Evolutionary conservation across 2,797 vertebrate species (phyloP).

Genomic region (Graptemys geographica): DNA sequence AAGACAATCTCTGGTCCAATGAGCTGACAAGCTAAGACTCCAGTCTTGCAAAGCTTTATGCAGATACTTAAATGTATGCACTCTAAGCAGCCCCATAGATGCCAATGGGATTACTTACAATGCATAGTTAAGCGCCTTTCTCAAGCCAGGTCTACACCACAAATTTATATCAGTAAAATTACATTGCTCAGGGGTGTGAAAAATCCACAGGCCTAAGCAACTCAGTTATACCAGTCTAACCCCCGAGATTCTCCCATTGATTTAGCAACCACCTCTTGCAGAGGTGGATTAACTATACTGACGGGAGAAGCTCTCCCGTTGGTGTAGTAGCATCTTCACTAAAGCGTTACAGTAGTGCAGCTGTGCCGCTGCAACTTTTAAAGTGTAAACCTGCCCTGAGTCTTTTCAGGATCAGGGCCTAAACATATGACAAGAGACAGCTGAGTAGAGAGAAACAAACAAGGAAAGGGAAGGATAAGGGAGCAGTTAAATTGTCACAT

Average conservation of each 20-base stretch:
- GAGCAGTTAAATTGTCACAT: neutral
- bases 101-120: neutral
- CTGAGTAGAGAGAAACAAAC: neutral
- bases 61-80: fast-evolving
- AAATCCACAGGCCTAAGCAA: neutral
- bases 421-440: neutral
- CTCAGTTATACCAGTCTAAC: too few relatives aligned
- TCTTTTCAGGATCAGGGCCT: neutral
- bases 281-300: neutral
- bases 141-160: neutral
- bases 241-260: too few relatives aligned
- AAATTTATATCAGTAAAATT: neutral
- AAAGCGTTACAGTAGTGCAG: neutral
- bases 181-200: neutral
- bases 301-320: neutral
- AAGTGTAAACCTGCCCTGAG: neutral
- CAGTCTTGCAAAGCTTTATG: neutral
- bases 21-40: neutral
- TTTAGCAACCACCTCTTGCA: neutral
- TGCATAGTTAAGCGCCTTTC: neutral
- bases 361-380: neutral
- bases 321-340: neutral
- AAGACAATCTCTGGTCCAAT: neutral
- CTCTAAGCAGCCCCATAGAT: neutral
- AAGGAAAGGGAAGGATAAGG: fast-evolving